Evolutionary conservation across 2,888 invertebrate species (phyloP), one percentile per base, ranked within the genome.

Genomic region (Agonopterix heracliana): DNA sequence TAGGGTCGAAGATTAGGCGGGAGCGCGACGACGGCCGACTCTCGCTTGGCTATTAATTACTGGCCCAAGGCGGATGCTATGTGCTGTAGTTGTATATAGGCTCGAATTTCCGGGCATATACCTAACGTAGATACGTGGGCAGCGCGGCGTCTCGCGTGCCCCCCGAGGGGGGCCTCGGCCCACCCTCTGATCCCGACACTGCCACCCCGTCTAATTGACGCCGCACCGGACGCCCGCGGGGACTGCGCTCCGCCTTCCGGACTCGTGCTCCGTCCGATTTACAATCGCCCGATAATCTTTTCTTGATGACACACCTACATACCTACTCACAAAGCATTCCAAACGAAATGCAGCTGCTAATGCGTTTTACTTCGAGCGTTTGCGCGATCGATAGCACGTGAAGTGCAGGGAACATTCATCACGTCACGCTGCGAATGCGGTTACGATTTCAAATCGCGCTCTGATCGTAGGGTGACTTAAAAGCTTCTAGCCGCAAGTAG

Each of bases 221-320:
- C 77, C 73, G 71, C 69, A 73, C 82, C 80, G 77, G 76, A 74
- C 81, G 77, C 64, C 64, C 81, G 80, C 78, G 76, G 80, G 75
- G 12, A n/a, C 41, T 60, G 46, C 14, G 26, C 26, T 26, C 41
- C 38, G 44, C 11, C 38, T 38, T 41, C 44, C 44, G 44, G 34
- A 26, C n/a, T 34, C 42, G 7, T 9, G 11, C 65, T 71, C 67
- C 74, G 62, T 64, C 67, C 74, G 78, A 81, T 81, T 84, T 81
- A 85, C 87, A 81, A 77, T 74, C 73, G 68, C 57, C 78, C 76
- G 82, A 84, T 85, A 85, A 86, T 86, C 84, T 86, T 83, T 84
- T 83, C 82, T 81, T 81, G 82, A 84, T 83, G 83, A 81, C 81
- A 49, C 44, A 48, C 26, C 26, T 5, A 38, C 38, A 11, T 38